Evolutionary conservation across 2,888 invertebrate species (phyloP).

Genomic region (Callosobruchus maculatus): DNA sequence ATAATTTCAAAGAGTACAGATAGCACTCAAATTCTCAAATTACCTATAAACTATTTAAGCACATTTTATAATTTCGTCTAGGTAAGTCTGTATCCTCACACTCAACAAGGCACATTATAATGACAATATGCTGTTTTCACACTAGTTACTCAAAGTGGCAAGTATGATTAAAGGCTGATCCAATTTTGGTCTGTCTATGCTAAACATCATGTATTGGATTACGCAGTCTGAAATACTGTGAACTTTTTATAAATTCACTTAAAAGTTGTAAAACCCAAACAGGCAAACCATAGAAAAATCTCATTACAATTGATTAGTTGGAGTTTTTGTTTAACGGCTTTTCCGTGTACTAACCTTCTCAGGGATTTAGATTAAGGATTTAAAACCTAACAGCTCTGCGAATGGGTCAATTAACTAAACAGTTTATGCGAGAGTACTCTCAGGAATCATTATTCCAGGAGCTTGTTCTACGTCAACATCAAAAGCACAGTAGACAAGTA

Average conservation of each 20-base stretch:
- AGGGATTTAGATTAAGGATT: background rate
- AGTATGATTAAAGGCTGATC: background rate
- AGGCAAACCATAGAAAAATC: background rate
- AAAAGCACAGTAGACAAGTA: too few relatives aligned
- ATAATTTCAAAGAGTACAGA: too few relatives aligned
- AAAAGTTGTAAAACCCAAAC: background rate
- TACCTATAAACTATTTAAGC: too few relatives aligned
- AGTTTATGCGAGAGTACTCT: too few relatives aligned
- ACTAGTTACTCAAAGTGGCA: background rate
- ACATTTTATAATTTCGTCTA: too few relatives aligned
- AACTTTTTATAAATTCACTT: background rate
- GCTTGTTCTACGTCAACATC: too few relatives aligned
- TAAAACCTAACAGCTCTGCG: too few relatives aligned
- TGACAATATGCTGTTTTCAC: background rate
- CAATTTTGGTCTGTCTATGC: background rate
- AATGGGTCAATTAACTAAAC: too few relatives aligned
- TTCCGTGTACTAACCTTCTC: background rate
- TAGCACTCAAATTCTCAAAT: too few relatives aligned
- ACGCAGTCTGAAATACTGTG: background rate
- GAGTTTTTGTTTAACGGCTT: background rate
- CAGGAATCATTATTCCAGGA: too few relatives aligned
- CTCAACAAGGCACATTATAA: background rate
- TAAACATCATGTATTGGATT: background rate
- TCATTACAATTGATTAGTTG: background rate
- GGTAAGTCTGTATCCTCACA: too few relatives aligned